Evolutionary conservation across 92 coral and sea anemone species (phyloP), one percentile per base, ranked within the genome.

Genomic region (Umimayanthus kanabou): DNA sequence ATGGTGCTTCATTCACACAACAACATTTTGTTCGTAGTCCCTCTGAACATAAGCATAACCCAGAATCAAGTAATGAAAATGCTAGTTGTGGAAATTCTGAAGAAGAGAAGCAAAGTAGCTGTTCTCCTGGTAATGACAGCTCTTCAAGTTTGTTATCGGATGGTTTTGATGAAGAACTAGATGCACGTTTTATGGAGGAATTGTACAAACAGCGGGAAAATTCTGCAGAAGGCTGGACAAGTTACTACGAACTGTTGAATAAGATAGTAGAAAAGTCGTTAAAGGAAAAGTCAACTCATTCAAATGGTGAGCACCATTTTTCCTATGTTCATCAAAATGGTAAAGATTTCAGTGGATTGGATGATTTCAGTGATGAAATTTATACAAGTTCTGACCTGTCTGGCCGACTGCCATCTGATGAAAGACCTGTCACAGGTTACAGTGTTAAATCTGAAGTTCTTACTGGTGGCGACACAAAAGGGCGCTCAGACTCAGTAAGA

Each of bases 151-250:
- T 16, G 20, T 83, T 45, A 28, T 70, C 87, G 14, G 76, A 70
- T 69, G 30, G 64, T 26, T 30, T 45, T 20, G 80, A 30, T 73
- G 92, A 85, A 71, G 84, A 67, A 82, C 80, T 94, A 40, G 98
- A 94, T 71, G 49, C 76, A 15, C 82, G 78, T 64, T 94, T 94
- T 25, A 40, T 94, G 50, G 93, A 94, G 55, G 94, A 94, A 71
- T 65, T 94, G 55, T 94, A 85, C 67, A 89, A 50, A 30, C 88
- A 85, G 37, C 89, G 95, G 4, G 95, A 92, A 88, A 80, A 85
- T 25, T 76, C 43, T n/a, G 57, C 86, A 45, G 98, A 92, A 33
- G 94, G 95, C 40, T 94, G 98, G 98, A 85, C 89, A 72, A 91
- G 91, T 64, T 94, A 94, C 77, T 91, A 88, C 73, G 88, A 94